A percentile compares a stretch with the other conserved stretches of the same genome.
Evolutionary conservation across 2,888 invertebrate genomes (phyloP).

Genomic region (Lumbricus terrestris): DNA sequence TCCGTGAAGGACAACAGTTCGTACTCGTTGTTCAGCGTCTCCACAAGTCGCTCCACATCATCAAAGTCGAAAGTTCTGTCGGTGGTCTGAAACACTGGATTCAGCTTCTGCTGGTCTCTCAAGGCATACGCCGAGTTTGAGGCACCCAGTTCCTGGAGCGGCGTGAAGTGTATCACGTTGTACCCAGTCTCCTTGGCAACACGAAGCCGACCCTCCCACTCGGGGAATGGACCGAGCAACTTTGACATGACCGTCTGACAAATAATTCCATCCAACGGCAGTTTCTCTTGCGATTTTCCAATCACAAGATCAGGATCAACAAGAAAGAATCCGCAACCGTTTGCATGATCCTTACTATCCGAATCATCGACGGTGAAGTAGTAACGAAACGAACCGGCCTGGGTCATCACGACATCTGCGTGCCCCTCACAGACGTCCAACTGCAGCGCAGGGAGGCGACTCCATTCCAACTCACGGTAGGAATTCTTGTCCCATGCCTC

Average conservation of each 20-base stretch:
- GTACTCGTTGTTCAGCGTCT: constrained; percentile 83
- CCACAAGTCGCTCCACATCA: constrained; percentile 74
- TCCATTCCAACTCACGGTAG: constrained; percentile 76
- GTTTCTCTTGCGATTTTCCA: constrained; percentile 65
- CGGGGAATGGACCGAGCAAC: constrained; percentile 80
- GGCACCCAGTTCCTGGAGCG: constrained; percentile 86
- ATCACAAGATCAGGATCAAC: constrained; percentile 80
- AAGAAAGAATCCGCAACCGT: constrained; percentile 84
- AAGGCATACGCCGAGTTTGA: constrained; percentile 91
- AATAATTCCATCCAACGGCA: constrained; percentile 82
- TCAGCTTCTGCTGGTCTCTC: constrained; percentile 77
- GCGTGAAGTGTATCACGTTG: constrained; percentile 95
- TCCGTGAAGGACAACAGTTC: constrained; percentile 87
- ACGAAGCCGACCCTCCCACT: constrained; percentile 81
- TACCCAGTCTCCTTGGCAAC: constrained; percentile 86
- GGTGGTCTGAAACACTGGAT: background rate
- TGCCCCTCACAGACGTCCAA: constrained; percentile 55
- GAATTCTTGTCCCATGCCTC: constrained; percentile 65
- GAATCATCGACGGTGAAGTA: constrained; percentile 61
- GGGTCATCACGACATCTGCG: constrained; percentile 67
- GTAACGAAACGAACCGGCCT: constrained; percentile 84
- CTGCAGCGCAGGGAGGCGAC: constrained; percentile 60
- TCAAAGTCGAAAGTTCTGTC: constrained; percentile 40
- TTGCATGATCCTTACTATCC: constrained; percentile 39
- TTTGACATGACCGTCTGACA: constrained; percentile 92